Percentiles rank a stretch among this genome's conserved stretches.
These are phyloP conservation scores for Clunio marinus DNA, from an alignment of 2,888 invertebrate species.

Conservation along the genomic window DNA sequence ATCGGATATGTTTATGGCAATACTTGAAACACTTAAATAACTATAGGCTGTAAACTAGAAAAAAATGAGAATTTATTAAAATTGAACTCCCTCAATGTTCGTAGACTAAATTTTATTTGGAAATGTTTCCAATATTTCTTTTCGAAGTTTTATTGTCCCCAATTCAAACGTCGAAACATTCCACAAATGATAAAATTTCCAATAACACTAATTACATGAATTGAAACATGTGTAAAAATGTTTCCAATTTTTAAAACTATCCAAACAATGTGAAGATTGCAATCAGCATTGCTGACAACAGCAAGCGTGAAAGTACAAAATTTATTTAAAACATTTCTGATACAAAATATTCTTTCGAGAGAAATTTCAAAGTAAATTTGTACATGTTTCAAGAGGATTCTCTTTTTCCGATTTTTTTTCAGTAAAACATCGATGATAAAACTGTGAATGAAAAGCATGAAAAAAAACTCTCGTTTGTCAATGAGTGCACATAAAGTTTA, in stretches of 20 bases:
- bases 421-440: background rate
- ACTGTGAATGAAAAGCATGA: background rate
- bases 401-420: background rate
- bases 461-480: slow-evolving; percentile 22
- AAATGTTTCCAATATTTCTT: too few species aligned
- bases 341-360: background rate
- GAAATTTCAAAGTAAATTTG: background rate
- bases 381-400: background rate
- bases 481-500: slow-evolving; percentile 13
- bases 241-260: too few species aligned
- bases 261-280: background rate
- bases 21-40: too few species aligned
- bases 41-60: background rate
- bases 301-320: background rate
- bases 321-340: slow-evolving; percentile 10
- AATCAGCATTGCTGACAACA: background rate
- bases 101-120: too few species aligned
- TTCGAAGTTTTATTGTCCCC: too few species aligned
- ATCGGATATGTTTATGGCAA: slow-evolving; percentile 17
- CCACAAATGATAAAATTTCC: too few species aligned
- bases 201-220: too few species aligned
- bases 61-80: background rate
- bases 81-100: background rate
- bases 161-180: too few species aligned
- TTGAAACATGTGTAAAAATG: too few species aligned